Evolutionary conservation across 2,113 vertebrate genomes (phyloP), one percentile per base, ranked within the genome.

Genomic region (Oreochromis tanganicae): DNA sequence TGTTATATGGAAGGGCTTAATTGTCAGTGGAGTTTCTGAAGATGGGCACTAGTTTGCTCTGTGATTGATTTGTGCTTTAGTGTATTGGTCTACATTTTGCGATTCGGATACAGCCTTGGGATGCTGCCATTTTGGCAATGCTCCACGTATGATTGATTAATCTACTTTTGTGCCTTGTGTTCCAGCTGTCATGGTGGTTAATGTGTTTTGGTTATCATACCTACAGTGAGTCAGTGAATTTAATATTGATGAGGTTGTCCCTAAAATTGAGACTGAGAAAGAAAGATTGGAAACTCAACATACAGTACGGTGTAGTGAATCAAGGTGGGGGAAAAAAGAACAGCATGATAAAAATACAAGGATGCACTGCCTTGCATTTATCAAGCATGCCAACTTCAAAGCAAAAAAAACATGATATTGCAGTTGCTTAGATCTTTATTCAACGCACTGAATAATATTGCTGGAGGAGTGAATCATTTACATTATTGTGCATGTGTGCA

Each of bases 161-260:
- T 95, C 84, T 85, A 61, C 50, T 84, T 55, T 75, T 61, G 81
- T 34, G 84, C 84, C 55, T 90, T 83, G 81, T 86, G 90, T 90
- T 88, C 79, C 84, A 46, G 87, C 89, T 95, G 90, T 92, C 91
- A 82, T 16, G 21, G 86, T 93, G 83, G 75, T 92, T 92, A 92
- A 94, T 94, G 94, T 91, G 91, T 93, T 93, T 94, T 87, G 46
- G 83, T 91, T 93, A 90, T 86, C 59, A 9, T 66, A 85, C 34
- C 87, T 86, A 89, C 90, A 86, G 59, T 89, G 89, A 86, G 86
- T 86, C 87, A 50, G 46, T 82, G 81, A 57, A 87, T 90, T 32
- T 78, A 78, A 81, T 91, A 93, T 90, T 80, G 80, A 93, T 95
- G 88, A 82, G 54, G 48, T 80, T 54, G 66, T 66, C 54, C 48